Conservation (phyloP, 2,113 vertebrate genomes). For the Anoplopoma fimbria region DNA sequence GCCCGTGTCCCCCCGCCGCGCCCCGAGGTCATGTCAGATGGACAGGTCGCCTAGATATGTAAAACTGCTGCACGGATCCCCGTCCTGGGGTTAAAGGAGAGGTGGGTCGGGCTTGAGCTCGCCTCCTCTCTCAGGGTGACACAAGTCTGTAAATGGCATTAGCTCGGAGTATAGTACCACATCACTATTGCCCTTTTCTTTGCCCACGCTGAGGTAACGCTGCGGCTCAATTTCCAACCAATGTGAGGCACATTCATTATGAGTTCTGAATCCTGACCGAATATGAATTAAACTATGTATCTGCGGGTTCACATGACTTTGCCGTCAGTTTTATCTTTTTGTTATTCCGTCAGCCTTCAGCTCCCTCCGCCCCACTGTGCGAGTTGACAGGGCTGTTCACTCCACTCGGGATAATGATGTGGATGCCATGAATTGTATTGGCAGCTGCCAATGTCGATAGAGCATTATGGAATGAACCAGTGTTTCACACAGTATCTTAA, state of each 20-base stretch:
- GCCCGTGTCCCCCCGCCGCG: constrained; percentile 41
- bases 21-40: constrained; percentile 74
- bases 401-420: constrained; percentile 82
- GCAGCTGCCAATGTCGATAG: constrained; percentile 87
- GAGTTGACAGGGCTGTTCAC: constrained; percentile 81
- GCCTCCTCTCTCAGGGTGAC: constrained; percentile 72
- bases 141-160: constrained; percentile 67
- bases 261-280: constrained; percentile 7
- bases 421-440: constrained; percentile 85
- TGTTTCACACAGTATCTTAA: constrained; percentile 87
- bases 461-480: constrained; percentile 82
- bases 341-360: constrained; percentile 44
- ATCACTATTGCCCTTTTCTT: constrained; percentile 25
- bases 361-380: constrained; percentile 57
- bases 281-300: neutral
- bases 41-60: constrained; percentile 82
- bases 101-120: constrained; percentile 66
- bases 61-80: constrained; percentile 77
- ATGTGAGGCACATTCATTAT: constrained; percentile 24
- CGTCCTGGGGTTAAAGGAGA: constrained; percentile 74
- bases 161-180: constrained; percentile 52
- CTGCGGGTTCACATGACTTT: constrained; percentile 53
- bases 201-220: constrained; percentile 22
- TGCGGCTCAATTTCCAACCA: neutral
- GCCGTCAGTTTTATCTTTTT: constrained; percentile 13